Base-by-base conservation (phyloP, 2,888 invertebrate species). In the Chrysodeixis includens region DNA sequence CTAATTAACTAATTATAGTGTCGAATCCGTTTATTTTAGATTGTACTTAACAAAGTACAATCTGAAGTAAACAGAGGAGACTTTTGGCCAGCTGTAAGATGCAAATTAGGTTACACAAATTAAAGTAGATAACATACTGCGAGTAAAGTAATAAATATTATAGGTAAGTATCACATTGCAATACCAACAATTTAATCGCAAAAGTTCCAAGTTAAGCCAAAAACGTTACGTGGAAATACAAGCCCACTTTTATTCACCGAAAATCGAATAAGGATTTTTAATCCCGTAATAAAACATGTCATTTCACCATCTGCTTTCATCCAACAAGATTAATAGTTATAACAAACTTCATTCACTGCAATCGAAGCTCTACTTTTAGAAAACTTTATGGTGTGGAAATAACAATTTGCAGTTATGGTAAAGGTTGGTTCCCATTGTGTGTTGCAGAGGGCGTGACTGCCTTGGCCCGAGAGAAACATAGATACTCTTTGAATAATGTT, bases 371-470 rank as follows among this genome's bases (percentile, higher is more conserved):
- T 81, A 89, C 86, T 90, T 90, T 92, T 86, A 87, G 84, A 89
- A 90, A 92, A 92, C 53, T 93, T 93, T 92, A 94, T 94, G 90
- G 90, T 81, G 88, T 92, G 94, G 94, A 94, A 94, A 91, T 88
- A 88, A 92, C 91, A 94, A 94, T 94, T 95, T 94, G 94, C 92
- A 91, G 86, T 91, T 86, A 85, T 83, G 93, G 91, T 88, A 77
- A 86, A 83, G 83, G 73, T 79, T 61, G 70, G 85, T 84, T 82
- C 76, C 73, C 78, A 88, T 93, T 93, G 91, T 93, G 79, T 66
- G 60, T 61, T 49, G 30, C 67, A 85, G 91, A 93, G 93, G 94
- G 94, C 94, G 94, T 94, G 93, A 94, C 94, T 90, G 86, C 88
- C 79, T 69, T 69, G 72, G 67, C 52, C 80, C 71, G 56, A 80